phyloP scores from a whole-genome alignment of 1,140 invertebrate species.

The Saccostrea cuccullata region DNA sequence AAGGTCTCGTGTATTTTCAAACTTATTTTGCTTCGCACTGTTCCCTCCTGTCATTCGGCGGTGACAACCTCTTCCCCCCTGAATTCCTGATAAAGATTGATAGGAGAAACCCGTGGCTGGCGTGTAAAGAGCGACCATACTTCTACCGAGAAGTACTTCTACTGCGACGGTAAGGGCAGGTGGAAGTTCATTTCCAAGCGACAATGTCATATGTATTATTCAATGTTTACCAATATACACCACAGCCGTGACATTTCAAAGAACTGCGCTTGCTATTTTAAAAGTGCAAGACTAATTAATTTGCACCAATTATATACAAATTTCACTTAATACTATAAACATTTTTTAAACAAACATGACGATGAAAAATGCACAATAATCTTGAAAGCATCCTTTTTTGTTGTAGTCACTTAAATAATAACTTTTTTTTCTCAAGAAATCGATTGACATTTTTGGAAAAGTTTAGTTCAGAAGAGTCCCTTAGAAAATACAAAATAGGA shows the following conservation, averaged over 20 bases:
- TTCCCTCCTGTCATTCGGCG: not conserved
- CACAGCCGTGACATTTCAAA: conserved; percentile 1
- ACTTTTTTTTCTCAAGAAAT: no score
- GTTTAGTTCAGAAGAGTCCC: no score
- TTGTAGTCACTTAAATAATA: no score
- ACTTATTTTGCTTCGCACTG: not conserved
- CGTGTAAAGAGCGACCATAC: not conserved
- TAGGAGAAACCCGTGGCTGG: not conserved
- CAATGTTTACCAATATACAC: conserved; percentile 9
- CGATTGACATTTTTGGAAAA: no score
- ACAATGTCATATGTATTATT: conserved; percentile 9
- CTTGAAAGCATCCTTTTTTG: no score
- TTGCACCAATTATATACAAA: not conserved
- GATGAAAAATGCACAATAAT: no score
- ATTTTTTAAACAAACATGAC: not conserved
- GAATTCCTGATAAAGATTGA: not conserved
- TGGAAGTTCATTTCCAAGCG: not conserved
- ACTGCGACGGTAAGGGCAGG: not conserved
- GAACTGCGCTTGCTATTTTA: not conserved
- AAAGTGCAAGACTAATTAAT: not conserved
- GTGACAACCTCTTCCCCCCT: conserved; percentile 8
- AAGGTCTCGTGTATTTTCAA: conserved; percentile 11
- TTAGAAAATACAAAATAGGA: no score
- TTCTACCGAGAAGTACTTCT: not conserved
- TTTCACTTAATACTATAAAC: not conserved